Evolutionary conservation across 2,797 vertebrate species (phyloP).

Genomic region (Centropyge bicolor): DNA sequence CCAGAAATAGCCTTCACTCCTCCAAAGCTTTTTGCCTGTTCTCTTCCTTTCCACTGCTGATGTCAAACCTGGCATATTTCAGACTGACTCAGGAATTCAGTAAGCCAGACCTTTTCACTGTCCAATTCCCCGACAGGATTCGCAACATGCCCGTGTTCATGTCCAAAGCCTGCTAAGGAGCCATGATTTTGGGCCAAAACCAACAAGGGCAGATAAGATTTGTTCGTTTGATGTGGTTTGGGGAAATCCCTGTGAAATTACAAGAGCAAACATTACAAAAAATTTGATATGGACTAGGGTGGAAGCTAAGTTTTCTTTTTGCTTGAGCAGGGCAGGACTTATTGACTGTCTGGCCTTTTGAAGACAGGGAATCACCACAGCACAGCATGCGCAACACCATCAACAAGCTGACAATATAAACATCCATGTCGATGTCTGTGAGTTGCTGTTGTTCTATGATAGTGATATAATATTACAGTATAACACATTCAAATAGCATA

Average conservation of each 20-base stretch:
- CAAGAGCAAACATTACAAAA: slow-evolving; percentile 54
- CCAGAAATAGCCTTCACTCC: slow-evolving; percentile 60
- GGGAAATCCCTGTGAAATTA: slow-evolving; percentile 61
- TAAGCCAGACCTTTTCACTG: slow-evolving; percentile 66
- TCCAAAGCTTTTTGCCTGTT: slow-evolving; percentile 44
- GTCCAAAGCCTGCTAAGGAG: slow-evolving; percentile 57
- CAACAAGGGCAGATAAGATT: slow-evolving; percentile 73
- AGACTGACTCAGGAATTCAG: slow-evolving; percentile 65
- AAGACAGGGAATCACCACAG: slow-evolving; percentile 48
- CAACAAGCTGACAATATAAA: slow-evolving; percentile 42
- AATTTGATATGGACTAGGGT: slow-evolving; percentile 41
- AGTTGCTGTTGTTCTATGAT: background rate
- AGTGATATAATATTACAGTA: background rate
- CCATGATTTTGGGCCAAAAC: slow-evolving; percentile 64
- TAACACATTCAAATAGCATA: background rate
- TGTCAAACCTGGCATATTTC: slow-evolving; percentile 73
- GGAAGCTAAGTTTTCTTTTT: slow-evolving; percentile 45
- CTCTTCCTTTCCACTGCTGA: slow-evolving; percentile 56
- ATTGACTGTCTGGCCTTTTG: slow-evolving; percentile 50
- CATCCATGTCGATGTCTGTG: background rate
- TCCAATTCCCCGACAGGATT: slow-evolving; percentile 61
- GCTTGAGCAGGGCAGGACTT: slow-evolving; percentile 33
- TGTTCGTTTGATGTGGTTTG: slow-evolving; percentile 62
- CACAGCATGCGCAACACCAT: slow-evolving; percentile 37
- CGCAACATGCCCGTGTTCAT: slow-evolving; percentile 53